Conservation (phyloP, 2,888 invertebrate genomes). For the Lasius platythorax region DNA sequence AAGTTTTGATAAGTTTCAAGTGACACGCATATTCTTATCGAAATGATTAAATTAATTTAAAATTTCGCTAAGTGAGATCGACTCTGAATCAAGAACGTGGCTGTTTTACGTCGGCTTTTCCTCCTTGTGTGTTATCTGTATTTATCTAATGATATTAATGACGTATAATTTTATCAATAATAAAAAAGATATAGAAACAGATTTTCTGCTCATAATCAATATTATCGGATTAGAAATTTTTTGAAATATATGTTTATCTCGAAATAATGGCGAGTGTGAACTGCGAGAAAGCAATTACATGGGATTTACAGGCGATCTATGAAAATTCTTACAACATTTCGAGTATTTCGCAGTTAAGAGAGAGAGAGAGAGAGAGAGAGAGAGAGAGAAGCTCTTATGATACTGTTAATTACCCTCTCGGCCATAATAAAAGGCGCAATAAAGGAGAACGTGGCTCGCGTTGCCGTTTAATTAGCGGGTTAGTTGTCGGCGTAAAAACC, state of each 20-base stretch:
- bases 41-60: not conserved
- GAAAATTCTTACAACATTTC: conserved; percentile 27
- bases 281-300: not conserved
- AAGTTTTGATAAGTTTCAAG: not conserved
- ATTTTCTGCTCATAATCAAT: not conserved
- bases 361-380: not conserved
- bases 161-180: not conserved
- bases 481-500: conserved; percentile 14
- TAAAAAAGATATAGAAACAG: not conserved
- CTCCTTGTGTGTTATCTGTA: not conserved
- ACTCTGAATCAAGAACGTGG: not conserved
- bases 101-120: not conserved
- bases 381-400: not conserved
- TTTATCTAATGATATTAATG: not conserved
- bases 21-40: not conserved
- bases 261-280: not conserved
- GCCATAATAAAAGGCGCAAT: not conserved
- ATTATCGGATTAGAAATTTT: not conserved
- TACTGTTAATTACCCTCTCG: not conserved
- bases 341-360: not conserved
- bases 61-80: not conserved
- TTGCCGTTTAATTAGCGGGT: conserved; percentile 31
- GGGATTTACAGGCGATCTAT: conserved; percentile 4
- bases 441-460: not conserved
- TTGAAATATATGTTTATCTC: conserved; percentile 8